These are phyloP conservation scores for Yponomeuta plumbellus DNA, from an alignment of 2,888 invertebrate species.

Conservation along the genomic window DNA sequence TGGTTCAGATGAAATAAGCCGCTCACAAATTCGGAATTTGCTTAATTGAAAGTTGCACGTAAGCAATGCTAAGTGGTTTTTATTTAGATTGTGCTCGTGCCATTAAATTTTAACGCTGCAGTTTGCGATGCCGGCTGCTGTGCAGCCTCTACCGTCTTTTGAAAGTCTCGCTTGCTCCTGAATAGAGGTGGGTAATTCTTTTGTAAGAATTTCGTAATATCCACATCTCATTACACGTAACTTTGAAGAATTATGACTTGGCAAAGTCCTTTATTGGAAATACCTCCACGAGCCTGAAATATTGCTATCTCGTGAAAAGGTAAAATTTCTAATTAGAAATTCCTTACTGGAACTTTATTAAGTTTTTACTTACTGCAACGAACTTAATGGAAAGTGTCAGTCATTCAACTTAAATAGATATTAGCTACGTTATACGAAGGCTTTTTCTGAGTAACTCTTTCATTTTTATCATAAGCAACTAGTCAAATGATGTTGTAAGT, in stretches of 20 bases:
- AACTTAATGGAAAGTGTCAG: slow-evolving; percentile 73
- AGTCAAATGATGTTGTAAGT: too few relatives aligned
- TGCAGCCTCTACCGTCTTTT: slow-evolving; percentile 2
- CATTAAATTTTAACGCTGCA: slow-evolving; percentile 12
- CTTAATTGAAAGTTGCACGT: not conserved
- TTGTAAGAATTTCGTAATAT: slow-evolving; percentile 70
- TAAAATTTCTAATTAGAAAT: slow-evolving; percentile 76
- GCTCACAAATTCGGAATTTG: slow-evolving; percentile 13
- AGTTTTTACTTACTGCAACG: slow-evolving; percentile 71
- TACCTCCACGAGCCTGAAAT: slow-evolving; percentile 75
- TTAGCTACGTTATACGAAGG: slow-evolving; percentile 21
- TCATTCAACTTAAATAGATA: slow-evolving; percentile 28
- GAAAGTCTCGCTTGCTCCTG: slow-evolving; percentile 3
- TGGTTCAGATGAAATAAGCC: not conserved
- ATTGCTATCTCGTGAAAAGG: slow-evolving; percentile 75
- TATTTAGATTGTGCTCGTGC: slow-evolving; percentile 2
- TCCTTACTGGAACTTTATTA: slow-evolving; percentile 73
- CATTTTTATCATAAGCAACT: too few relatives aligned
- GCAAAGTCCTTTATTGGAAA: slow-evolving; percentile 77
- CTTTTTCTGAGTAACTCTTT: too few relatives aligned
- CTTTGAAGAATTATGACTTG: slow-evolving; percentile 77
- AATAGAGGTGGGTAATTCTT: slow-evolving; percentile 29
- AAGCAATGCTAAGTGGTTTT: not conserved
- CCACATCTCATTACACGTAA: slow-evolving; percentile 75
- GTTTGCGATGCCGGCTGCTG: slow-evolving; percentile 4